These are phyloP conservation scores for Chrysopilus asiliformis DNA, from an alignment of 2,888 invertebrate species.

Conservation along the genomic window DNA sequence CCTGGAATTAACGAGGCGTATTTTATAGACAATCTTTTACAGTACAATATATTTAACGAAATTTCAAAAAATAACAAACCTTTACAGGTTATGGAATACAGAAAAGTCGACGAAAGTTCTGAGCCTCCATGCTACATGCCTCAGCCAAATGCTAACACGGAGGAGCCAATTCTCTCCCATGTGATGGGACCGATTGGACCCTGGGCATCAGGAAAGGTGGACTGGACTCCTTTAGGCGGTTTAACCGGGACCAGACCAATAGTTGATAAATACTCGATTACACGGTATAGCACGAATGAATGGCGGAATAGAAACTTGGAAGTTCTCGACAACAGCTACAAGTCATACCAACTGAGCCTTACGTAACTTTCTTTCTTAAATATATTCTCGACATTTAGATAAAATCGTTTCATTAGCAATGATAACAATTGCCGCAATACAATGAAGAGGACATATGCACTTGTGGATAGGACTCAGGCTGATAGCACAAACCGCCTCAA, in stretches of 20 bases:
- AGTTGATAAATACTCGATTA: conserved; percentile 62
- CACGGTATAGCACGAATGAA: conserved; percentile 56
- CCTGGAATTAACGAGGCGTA: no score
- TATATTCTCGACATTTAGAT: no score
- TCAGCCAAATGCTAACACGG: conserved; percentile 40
- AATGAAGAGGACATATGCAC: conserved; percentile 48
- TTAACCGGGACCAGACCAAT: conserved; percentile 61
- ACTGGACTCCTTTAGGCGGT: conserved; percentile 55
- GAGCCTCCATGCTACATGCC: conserved; percentile 43
- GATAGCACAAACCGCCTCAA: conserved; percentile 52
- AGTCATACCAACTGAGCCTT: no score
- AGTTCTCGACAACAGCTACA: conserved; percentile 35
- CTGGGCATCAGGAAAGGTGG: conserved; percentile 58
- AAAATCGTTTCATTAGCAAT: conserved; percentile 24
- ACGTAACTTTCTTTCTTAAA: not conserved
- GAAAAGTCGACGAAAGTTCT: conserved; percentile 22
- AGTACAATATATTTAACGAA: no score
- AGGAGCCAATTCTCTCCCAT: conserved; percentile 26
- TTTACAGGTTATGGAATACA: no score
- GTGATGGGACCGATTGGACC: conserved; percentile 45
- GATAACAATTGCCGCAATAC: conserved; percentile 51
- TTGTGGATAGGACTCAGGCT: conserved; percentile 52
- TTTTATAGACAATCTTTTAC: no score
- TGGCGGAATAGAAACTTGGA: conserved; percentile 52
- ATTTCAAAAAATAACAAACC: no score